Conservation (phyloP, 1,140 invertebrate genomes). For the Zaprionus vittiger region DNA sequence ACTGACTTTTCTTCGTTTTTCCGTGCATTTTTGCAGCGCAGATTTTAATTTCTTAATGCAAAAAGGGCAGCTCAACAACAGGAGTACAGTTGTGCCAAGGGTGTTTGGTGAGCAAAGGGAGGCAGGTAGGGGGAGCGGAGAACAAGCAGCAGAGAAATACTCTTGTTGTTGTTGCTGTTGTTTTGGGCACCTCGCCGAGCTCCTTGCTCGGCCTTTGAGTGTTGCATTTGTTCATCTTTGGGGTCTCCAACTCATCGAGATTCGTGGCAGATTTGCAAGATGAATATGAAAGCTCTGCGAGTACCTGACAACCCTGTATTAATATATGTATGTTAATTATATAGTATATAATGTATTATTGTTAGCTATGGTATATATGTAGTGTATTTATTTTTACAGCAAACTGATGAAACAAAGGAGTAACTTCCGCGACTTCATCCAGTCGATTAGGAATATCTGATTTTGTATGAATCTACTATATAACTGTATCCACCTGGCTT, state of each 20-base stretch:
- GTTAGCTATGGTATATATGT: no score
- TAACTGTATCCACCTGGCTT: not conserved
- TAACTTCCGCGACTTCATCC: no score
- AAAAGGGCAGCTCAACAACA: conserved; percentile 60
- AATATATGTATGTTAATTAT: no score
- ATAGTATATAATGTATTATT: no score
- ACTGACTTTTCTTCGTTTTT: conserved; percentile 24
- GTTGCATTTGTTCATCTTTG: not conserved
- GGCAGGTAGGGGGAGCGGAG: not conserved
- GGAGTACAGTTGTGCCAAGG: not conserved
- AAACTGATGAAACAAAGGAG: no score
- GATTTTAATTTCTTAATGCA: conserved; percentile 82
- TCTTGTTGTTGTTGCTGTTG: not conserved
- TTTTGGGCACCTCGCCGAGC: not conserved
- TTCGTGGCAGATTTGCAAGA: not conserved
- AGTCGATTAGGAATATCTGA: no score
- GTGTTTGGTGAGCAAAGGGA: not conserved
- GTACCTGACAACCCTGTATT: not conserved
- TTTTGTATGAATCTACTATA: no score
- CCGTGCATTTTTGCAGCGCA: conserved; percentile 69
- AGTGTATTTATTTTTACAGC: no score
- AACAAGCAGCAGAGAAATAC: not conserved
- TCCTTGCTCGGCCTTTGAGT: not conserved
- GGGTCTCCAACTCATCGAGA: not conserved
- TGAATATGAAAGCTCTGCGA: not conserved